Conservation (phyloP, 2,888 invertebrate genomes). For the Apotomis betuletana region DNA sequence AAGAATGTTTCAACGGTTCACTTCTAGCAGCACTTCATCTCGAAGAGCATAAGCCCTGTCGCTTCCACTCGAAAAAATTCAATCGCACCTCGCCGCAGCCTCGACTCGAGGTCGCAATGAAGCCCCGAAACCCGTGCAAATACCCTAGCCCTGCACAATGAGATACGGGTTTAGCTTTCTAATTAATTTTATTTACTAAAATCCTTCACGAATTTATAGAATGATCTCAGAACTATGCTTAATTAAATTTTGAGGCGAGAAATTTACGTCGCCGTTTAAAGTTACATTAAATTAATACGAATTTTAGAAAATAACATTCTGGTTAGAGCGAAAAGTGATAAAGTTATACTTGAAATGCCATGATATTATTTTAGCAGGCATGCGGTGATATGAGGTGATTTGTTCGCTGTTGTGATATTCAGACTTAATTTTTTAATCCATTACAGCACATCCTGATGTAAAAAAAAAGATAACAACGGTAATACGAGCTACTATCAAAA, state of each 20-base stretch:
- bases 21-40: conserved; percentile 48
- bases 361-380: background rate
- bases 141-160: conserved; percentile 61
- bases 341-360: background rate
- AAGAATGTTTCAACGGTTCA: conserved; percentile 5
- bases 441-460: no score
- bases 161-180: conserved; percentile 65
- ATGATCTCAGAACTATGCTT: conserved; percentile 12
- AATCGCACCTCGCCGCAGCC: conserved; percentile 75
- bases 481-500: no score
- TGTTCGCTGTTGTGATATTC: no score
- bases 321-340: background rate
- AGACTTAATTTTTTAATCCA: no score
- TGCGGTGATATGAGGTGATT: no score
- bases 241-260: conserved; percentile 27
- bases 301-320: background rate
- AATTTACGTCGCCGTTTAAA: background rate
- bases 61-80: conserved; percentile 82
- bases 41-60: conserved; percentile 64
- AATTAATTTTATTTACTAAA: conserved; percentile 59
- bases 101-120: conserved; percentile 64
- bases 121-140: conserved; percentile 76
- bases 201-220: conserved; percentile 20
- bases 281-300: conserved; percentile 1
- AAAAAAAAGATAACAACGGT: no score